phyloP scores from a whole-genome alignment of 2,797 vertebrate genomes.

The Synaphobranchus kaupii region DNA sequence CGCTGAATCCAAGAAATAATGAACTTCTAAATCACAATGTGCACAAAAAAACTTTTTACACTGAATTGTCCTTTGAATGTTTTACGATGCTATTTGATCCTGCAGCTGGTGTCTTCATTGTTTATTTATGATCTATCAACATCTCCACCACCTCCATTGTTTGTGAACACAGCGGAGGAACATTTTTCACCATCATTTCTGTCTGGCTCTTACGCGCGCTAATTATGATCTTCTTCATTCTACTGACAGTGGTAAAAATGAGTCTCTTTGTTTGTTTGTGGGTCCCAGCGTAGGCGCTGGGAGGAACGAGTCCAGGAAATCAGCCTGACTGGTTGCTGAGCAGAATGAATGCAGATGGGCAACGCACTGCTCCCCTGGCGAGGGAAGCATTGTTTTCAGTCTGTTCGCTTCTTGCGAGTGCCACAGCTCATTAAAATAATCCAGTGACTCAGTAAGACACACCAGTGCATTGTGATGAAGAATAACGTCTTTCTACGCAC shows the following conservation, averaged over 20 bases:
- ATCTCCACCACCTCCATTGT: not conserved
- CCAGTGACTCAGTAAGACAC: not conserved
- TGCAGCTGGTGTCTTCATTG: constrained; percentile 22
- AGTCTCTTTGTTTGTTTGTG: not conserved
- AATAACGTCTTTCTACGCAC: not conserved
- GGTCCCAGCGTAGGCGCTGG: constrained; percentile 8
- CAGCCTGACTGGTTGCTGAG: constrained; percentile 13
- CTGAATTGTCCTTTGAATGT: constrained; percentile 19
- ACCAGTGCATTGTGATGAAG: not conserved
- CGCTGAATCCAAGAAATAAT: not conserved
- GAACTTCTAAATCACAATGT: constrained; percentile 8
- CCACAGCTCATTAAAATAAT: constrained; percentile 22
- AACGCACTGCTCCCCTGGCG: constrained; percentile 18
- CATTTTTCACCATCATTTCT: constrained; percentile 14
- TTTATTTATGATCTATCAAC: constrained; percentile 11
- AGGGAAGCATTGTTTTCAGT: not conserved
- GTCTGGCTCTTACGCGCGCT: constrained; percentile 1
- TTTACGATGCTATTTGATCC: constrained; percentile 4
- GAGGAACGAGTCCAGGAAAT: constrained; percentile 16
- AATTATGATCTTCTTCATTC: constrained; percentile 20
- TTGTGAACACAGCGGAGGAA: not conserved
- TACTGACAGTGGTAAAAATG: constrained; percentile 7
- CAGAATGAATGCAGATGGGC: constrained; percentile 20
- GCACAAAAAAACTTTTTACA: constrained; percentile 6
- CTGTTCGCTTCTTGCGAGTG: not conserved